Conservation (phyloP, 2,113 vertebrate genomes). For the Tragelaphus buxtoni region DNA sequence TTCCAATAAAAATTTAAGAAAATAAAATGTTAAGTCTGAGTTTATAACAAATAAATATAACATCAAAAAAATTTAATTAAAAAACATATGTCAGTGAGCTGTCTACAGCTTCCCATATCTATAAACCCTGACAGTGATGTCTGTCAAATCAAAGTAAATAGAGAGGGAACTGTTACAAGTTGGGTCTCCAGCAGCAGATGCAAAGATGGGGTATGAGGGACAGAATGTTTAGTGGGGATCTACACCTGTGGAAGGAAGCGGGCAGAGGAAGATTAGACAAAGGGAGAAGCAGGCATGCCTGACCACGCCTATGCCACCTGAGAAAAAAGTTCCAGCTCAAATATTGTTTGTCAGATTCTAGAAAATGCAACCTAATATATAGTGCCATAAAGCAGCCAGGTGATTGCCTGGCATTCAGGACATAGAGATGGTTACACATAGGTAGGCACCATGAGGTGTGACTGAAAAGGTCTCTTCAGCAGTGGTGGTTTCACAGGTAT, state of each 20-base stretch:
- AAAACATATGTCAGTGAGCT: neutral
- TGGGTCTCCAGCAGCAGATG: neutral
- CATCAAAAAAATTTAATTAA: neutral
- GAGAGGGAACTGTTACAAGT: neutral
- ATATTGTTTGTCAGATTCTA: neutral
- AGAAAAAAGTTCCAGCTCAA: neutral
- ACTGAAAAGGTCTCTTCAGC: neutral
- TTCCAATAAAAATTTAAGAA: neutral
- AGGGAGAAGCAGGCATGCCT: neutral
- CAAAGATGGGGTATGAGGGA: neutral
- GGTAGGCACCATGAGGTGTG: neutral
- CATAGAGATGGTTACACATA: neutral
- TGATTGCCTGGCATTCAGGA: neutral
- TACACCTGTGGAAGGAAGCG: neutral
- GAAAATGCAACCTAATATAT: neutral
- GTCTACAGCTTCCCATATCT: neutral
- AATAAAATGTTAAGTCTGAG: neutral
- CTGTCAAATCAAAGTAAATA: neutral
- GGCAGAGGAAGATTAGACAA: neutral
- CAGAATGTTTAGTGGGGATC: neutral
- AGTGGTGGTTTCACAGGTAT: neutral
- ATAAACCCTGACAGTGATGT: neutral
- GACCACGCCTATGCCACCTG: neutral
- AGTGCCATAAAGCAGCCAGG: neutral
- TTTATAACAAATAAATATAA: neutral